Evolutionary conservation across 2,113 vertebrate genomes (phyloP).

Genomic region (Papio anubis): DNA sequence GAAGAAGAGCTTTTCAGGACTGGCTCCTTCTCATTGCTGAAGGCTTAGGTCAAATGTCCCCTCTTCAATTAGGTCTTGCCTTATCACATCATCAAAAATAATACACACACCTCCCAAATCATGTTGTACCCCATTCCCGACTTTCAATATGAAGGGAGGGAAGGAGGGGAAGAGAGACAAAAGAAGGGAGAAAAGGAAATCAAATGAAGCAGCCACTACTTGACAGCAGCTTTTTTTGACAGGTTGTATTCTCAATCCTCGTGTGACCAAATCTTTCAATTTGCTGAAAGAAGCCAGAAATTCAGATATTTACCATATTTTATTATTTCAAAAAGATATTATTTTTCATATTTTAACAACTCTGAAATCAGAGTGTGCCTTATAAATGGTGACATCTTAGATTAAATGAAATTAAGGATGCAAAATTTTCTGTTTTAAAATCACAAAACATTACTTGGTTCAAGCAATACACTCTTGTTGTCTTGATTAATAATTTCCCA

Average conservation of each 20-base stretch:
- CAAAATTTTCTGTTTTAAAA: not conserved
- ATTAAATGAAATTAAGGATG: not conserved
- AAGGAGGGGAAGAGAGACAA: not conserved
- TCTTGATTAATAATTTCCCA: not conserved
- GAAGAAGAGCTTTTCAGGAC: not conserved
- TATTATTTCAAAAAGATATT: not conserved
- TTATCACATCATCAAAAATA: not conserved
- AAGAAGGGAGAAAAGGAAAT: not conserved
- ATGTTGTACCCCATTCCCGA: not conserved
- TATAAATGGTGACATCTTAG: not conserved
- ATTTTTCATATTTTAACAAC: constrained; percentile 19
- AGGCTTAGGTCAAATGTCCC: not conserved
- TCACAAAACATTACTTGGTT: not conserved
- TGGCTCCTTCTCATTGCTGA: not conserved
- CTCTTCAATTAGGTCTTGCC: not conserved
- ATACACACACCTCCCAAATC: not conserved
- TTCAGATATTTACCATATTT: not conserved
- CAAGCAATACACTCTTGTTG: not conserved
- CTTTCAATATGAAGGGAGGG: not conserved
- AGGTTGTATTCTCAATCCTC: not conserved
- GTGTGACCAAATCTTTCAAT: not conserved
- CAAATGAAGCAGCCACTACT: not conserved
- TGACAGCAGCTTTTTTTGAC: not conserved
- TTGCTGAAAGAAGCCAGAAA: not conserved
- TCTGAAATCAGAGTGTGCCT: not conserved